A percentile compares a stretch with the other conserved stretches of the same genome.
Evolutionary conservation across 2,797 vertebrate species (phyloP).

Genomic region (Myotis myotis): DNA sequence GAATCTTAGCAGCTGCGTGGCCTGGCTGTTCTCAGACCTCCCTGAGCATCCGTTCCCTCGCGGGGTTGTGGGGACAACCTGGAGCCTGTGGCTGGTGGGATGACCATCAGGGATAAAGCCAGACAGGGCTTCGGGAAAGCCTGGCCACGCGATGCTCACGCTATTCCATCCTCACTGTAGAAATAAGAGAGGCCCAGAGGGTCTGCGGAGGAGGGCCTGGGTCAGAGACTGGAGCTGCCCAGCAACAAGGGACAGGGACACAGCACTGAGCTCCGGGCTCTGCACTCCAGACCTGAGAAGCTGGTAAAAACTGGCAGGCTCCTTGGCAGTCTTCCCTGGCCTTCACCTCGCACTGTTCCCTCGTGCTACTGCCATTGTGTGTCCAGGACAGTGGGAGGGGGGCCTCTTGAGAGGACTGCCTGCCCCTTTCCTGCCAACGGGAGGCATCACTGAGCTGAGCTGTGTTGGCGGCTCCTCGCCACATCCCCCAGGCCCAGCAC

Average conservation of each 20-base stretch:
- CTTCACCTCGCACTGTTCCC: not conserved
- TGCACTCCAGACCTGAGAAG: not conserved
- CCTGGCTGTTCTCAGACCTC: not conserved
- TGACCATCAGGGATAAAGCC: not conserved
- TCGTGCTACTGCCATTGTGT: too few species aligned
- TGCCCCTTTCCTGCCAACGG: not conserved
- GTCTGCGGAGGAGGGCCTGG: not conserved
- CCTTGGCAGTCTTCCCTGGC: fast-evolving
- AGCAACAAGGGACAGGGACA: too few species aligned
- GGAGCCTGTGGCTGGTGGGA: too few species aligned
- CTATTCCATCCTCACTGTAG: fast-evolving
- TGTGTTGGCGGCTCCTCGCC: fast-evolving
- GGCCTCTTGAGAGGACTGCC: too few species aligned
- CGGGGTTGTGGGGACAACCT: fast-evolving
- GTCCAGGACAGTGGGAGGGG: fast-evolving
- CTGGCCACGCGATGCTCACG: fast-evolving
- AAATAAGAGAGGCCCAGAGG: not conserved
- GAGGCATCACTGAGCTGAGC: not conserved
- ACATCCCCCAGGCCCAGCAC: not conserved
- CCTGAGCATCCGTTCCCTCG: not conserved
- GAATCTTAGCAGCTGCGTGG: fast-evolving
- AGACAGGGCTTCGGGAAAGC: not conserved
- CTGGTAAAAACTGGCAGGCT: fast-evolving
- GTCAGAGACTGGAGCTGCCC: fast-evolving
- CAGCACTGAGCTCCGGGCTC: fast-evolving